Evolutionary conservation across 2,797 vertebrate species (phyloP), one percentile per base, ranked within the genome.

Genomic region (Macroramphosus scolopax): DNA sequence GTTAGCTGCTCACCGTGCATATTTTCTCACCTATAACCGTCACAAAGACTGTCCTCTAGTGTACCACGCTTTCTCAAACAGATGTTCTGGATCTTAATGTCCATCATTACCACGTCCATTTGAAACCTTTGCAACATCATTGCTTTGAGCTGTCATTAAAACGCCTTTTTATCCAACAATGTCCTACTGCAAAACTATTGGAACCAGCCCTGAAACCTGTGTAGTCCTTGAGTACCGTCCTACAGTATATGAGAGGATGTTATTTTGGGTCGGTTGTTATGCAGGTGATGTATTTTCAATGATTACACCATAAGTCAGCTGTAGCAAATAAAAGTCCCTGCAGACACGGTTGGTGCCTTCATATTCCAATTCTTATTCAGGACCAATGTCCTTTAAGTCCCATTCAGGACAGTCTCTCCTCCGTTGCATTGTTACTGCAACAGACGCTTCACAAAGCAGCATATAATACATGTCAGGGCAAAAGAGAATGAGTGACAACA

Each of bases 341-440:
- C 34, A 56, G 45, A 54, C 75, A 63, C 29, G 34, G 50, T 56
- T 46, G 48, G 46, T 45, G 54, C 48, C 35, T 58, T 37, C 38
- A n/a, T 55, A 31, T 68, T 60, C 67, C 46, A 64, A 75, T 70
- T 41, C 65, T 75, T 55, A 72, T 72, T 77, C 68, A 51, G 45
- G 49, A 63, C 58, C 59, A 51, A 51, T 42, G 67, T 73, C 61
- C 71, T 79, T 65, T 51, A 68, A 67, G 70, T 42, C 53, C 62
- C 58, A 68, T 49, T 67, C 69, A 78, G 43, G 58, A 52, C 42
- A 54, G 55, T 68, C 68, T 67, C 26, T 49, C 25, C 58, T 36
- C 8, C 56, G 66, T 59, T 58, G 52, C 28, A 36, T 71, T 75
- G 64, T 40, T 28, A 43, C 49, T 31, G 44, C 46, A 56, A 24